Conservation (phyloP, 2,797 vertebrate genomes). For the Cottoperca gobio region DNA sequence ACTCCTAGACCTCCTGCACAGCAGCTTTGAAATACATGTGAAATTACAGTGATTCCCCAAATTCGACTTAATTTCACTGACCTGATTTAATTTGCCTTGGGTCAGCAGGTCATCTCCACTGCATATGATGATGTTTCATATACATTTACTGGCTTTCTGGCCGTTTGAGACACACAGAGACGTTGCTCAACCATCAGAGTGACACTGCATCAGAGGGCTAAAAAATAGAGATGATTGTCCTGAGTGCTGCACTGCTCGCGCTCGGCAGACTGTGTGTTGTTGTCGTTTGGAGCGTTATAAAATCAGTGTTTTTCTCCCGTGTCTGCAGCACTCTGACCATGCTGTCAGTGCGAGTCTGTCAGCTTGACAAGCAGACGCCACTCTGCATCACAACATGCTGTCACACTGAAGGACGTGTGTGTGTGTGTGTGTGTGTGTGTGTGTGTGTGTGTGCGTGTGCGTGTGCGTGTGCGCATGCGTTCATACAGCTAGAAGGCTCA, state of each 20-base stretch:
- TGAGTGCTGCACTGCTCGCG: constrained; percentile 39
- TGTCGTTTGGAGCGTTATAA: constrained; percentile 70
- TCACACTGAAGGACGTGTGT: constrained; percentile 72
- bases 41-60: constrained; percentile 14
- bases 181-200: constrained; percentile 40
- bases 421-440: constrained; percentile 25
- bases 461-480: constrained; percentile 18
- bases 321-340: constrained; percentile 69
- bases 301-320: constrained; percentile 63
- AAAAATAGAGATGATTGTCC: constrained; percentile 44
- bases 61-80: neutral
- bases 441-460: constrained; percentile 25
- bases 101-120: constrained; percentile 22
- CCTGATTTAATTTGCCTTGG: constrained; percentile 24
- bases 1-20: constrained; percentile 37
- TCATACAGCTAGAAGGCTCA: constrained; percentile 57
- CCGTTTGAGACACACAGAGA: constrained; percentile 6
- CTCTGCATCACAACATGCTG: constrained; percentile 80
- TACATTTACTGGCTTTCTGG: constrained; percentile 19
- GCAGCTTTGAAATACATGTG: constrained; percentile 42
- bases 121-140: neutral
- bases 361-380: constrained; percentile 81
- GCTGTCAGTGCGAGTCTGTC: constrained; percentile 82
- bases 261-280: constrained; percentile 63
- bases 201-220: constrained; percentile 55